phyloP scores from a whole-genome alignment of 2,888 invertebrate genomes.

The Mesorhabditis belari region DNA sequence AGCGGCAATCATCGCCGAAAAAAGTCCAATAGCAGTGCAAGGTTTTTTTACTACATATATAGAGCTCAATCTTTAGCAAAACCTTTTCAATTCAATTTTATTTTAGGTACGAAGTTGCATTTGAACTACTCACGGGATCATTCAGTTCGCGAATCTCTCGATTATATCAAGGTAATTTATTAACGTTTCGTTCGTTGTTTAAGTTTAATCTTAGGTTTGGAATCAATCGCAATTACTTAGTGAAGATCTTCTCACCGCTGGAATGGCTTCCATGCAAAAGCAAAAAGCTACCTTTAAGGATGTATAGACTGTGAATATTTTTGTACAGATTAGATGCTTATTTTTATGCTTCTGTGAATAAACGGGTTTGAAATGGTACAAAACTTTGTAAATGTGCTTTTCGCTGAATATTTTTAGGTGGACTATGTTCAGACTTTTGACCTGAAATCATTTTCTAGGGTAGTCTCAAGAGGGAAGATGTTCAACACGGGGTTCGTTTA shows the following conservation, averaged over 20 bases:
- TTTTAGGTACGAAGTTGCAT: not conserved
- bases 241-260: conserved; percentile 74
- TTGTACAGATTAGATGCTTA: too few species aligned
- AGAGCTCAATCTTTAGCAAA: not conserved
- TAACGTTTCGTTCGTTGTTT: not conserved
- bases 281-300: conserved; percentile 29
- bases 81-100: not conserved
- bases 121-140: conserved; percentile 79
- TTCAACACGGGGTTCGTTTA: not conserved
- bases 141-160: conserved; percentile 76
- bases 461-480: too few species aligned
- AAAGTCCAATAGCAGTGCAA: conserved; percentile 91
- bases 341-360: too few species aligned
- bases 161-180: conserved; percentile 68
- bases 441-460: too few species aligned
- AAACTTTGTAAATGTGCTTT: too few species aligned
- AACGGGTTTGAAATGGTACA: too few species aligned
- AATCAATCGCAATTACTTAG: conserved; percentile 84
- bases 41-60: conserved; percentile 68
- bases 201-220: conserved; percentile 57
- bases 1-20: conserved; percentile 73
- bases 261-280: conserved; percentile 62
- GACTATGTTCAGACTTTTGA: too few species aligned
- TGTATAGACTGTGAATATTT: too few species aligned
- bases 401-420: too few species aligned